Conservation (phyloP, 1,140 invertebrate species). For the Scaptomyza montana region DNA sequence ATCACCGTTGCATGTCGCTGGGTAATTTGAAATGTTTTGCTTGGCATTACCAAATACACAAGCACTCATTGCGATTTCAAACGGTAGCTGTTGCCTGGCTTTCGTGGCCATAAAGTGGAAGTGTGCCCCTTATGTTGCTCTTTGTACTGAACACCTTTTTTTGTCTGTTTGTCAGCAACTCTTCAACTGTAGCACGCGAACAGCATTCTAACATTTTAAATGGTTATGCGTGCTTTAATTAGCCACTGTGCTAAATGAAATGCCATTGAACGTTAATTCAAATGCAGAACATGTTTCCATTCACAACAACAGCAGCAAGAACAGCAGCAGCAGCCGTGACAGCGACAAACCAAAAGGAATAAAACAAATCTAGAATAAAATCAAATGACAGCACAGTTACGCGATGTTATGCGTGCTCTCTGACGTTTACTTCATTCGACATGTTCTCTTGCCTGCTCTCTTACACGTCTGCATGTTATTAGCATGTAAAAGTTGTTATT, state of each 20-base stretch:
- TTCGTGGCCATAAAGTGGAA: slow-evolving; percentile 35
- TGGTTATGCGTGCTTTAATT: slow-evolving; percentile 59
- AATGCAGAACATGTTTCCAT: slow-evolving; percentile 74
- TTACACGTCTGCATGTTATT: slow-evolving; percentile 29
- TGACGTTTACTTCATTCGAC: not conserved
- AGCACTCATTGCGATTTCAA: slow-evolving; percentile 11
- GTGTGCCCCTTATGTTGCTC: slow-evolving; percentile 47
- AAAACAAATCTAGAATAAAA: slow-evolving; percentile 29
- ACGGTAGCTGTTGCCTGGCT: slow-evolving; percentile 4
- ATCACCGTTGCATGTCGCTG: slow-evolving; percentile 56
- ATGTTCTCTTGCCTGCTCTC: slow-evolving; percentile 23
- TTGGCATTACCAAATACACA: slow-evolving; percentile 12
- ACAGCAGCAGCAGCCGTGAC: slow-evolving; percentile 2
- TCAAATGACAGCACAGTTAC: slow-evolving; percentile 33
- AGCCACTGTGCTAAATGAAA: slow-evolving; percentile 60
- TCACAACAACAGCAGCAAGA: slow-evolving; percentile 48
- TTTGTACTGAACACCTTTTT: slow-evolving; percentile 22
- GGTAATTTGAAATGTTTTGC: slow-evolving; percentile 50
- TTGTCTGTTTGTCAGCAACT: slow-evolving; percentile 14
- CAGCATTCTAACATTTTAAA: slow-evolving; percentile 27
- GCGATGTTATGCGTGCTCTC: not conserved
- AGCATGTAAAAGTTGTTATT: slow-evolving; percentile 60
- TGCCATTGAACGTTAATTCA: slow-evolving; percentile 74
- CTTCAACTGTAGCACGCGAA: slow-evolving; percentile 33
- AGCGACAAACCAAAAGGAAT: slow-evolving; percentile 23